phyloP scores from a whole-genome alignment of 2,797 vertebrate species.

The Cyclopterus lumpus region DNA sequence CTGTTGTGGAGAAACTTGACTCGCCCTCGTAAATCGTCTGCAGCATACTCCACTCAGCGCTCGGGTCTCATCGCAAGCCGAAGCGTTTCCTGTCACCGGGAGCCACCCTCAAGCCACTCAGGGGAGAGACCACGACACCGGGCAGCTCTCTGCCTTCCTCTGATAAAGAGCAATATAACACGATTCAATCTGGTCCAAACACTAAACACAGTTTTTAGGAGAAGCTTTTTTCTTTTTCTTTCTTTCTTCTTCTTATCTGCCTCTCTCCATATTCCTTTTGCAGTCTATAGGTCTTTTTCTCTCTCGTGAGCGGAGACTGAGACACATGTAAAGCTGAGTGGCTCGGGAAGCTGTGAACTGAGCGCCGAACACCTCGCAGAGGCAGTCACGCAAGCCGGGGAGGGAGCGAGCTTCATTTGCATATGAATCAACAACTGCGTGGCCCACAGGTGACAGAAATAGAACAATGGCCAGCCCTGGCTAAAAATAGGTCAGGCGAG shows the following conservation, averaged over 20 bases:
- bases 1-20: conserved; percentile 96
- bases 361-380: conserved; percentile 75
- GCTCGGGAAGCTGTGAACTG: conserved; percentile 68
- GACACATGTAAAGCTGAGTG: conserved; percentile 65
- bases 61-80: conserved; percentile 89
- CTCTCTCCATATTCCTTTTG: conserved; percentile 53
- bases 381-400: conserved; percentile 85
- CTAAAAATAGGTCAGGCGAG: conserved; percentile 99
- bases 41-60: conserved; percentile 96
- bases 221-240: conserved; percentile 41
- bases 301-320: conserved; percentile 56
- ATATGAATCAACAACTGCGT: conserved; percentile 99
- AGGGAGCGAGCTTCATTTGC: conserved; percentile 93
- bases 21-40: conserved; percentile 99
- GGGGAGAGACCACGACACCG: conserved; percentile 76
- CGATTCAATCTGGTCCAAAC: conserved; percentile 60
- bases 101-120: conserved; percentile 80
- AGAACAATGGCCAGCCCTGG: conserved; percentile 99
- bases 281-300: conserved; percentile 34
- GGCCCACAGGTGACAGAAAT: conserved; percentile 99
- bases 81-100: conserved; percentile 84
- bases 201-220: conserved; percentile 54
- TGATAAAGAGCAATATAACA: conserved; percentile 20
- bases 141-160: conserved; percentile 66
- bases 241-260: conserved; percentile 45